Percentiles rank a stretch among this genome's conserved stretches.
These are phyloP conservation scores for Phyllotreta cruciferae DNA, from an alignment of 2,888 invertebrate species.

Conservation along the genomic window DNA sequence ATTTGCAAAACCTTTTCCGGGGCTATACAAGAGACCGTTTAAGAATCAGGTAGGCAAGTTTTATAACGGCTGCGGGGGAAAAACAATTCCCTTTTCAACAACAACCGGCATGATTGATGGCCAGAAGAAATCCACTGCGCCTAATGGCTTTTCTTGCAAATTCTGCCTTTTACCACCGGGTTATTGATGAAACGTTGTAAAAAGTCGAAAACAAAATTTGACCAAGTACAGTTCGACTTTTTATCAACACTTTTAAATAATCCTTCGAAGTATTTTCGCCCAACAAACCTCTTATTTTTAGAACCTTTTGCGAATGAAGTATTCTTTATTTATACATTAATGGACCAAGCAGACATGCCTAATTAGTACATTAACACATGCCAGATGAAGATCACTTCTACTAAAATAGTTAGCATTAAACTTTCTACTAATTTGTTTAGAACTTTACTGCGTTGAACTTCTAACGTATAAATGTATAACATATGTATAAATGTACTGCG, in stretches of 20 bases:
- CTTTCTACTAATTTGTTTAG: too few relatives aligned
- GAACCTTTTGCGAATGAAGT: too few relatives aligned
- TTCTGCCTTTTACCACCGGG: background rate
- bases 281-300: background rate
- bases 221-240: background rate
- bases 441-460: too few relatives aligned
- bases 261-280: background rate
- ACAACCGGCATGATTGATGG: constrained; percentile 19
- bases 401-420: too few relatives aligned
- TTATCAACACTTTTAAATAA: background rate
- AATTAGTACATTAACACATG: too few relatives aligned
- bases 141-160: constrained; percentile 20
- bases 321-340: too few relatives aligned
- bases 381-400: too few relatives aligned
- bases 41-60: constrained; percentile 9
- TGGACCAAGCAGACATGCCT: too few relatives aligned
- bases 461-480: too few relatives aligned
- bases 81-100: constrained; percentile 23
- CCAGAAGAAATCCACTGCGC: constrained; percentile 2
- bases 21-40: background rate
- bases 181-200: constrained; percentile 12
- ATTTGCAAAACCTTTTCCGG: too few relatives aligned
- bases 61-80: background rate
- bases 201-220: background rate
- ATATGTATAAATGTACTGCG: too few relatives aligned